A percentile compares a stretch with the other conserved stretches of the same genome.
These are phyloP conservation scores for Clunio marinus DNA, from an alignment of 2,888 invertebrate genomes.

Conservation along the genomic window DNA sequence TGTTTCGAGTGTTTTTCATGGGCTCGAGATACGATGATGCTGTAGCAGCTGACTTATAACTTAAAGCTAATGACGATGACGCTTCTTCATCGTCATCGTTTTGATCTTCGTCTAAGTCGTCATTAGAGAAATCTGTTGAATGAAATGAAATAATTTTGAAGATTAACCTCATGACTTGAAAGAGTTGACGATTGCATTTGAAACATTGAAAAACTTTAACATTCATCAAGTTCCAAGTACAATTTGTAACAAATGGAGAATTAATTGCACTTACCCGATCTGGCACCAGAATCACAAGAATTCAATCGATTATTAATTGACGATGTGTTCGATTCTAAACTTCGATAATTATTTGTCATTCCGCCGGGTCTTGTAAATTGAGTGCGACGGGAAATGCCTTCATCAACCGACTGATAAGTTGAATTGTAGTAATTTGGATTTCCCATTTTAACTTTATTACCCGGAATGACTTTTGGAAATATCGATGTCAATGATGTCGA, in stretches of 20 bases:
- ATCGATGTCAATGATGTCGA: neutral
- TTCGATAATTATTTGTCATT: slow-evolving; percentile 52
- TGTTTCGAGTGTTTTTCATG: slow-evolving; percentile 23
- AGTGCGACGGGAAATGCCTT: slow-evolving; percentile 54
- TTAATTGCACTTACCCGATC: slow-evolving; percentile 51
- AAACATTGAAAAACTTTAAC: slow-evolving; percentile 25
- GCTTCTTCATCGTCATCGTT: slow-evolving; percentile 51
- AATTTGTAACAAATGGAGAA: slow-evolving; percentile 31
- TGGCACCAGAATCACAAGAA: slow-evolving; percentile 53
- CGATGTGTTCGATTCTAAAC: slow-evolving; percentile 55
- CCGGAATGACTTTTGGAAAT: slow-evolving; percentile 36
- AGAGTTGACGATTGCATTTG: neutral
- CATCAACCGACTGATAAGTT: slow-evolving; percentile 45
- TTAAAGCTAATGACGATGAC: slow-evolving; percentile 39
- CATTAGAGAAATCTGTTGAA: slow-evolving; percentile 54
- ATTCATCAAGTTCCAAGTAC: slow-evolving; percentile 33
- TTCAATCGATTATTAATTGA: slow-evolving; percentile 48
- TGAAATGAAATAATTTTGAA: slow-evolving; percentile 2
- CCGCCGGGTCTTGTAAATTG: slow-evolving; percentile 54
- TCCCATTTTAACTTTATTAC: slow-evolving; percentile 33
- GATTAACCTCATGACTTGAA: slow-evolving; percentile 12
- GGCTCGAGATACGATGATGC: neutral
- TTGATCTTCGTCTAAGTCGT: slow-evolving; percentile 54
- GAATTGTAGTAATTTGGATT: slow-evolving; percentile 26
- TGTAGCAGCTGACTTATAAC: slow-evolving; percentile 39